These are phyloP conservation scores for Melanogrammus aeglefinus DNA, from an alignment of 2,797 vertebrate species.

Conservation along the genomic window DNA sequence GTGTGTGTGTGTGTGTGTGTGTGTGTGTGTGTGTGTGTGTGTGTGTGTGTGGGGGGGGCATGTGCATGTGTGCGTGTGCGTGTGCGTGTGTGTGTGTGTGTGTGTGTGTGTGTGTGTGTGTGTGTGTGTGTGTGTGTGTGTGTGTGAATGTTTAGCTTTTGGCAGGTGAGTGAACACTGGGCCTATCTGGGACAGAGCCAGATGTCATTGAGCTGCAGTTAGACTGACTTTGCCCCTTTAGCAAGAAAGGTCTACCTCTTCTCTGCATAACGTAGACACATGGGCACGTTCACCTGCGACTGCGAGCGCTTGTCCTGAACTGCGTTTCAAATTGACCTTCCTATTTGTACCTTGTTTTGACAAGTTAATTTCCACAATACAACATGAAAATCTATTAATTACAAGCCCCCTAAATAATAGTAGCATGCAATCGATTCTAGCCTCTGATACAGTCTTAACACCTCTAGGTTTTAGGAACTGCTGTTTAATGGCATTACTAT, in stretches of 20 bases:
- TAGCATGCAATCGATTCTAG: too few relatives aligned
- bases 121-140: slow-evolving; percentile 9
- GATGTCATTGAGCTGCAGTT: slow-evolving; percentile 41
- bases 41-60: slow-evolving; percentile 25
- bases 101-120: slow-evolving; percentile 26
- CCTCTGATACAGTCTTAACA: not conserved
- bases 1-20: not conserved
- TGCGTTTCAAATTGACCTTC: not conserved
- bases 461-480: not conserved
- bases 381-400: not conserved
- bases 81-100: slow-evolving; percentile 1
- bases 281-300: slow-evolving; percentile 2
- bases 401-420: too few relatives aligned
- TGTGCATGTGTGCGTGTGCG: too few relatives aligned
- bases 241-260: slow-evolving; percentile 36
- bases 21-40: slow-evolving; percentile 18
- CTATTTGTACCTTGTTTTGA: not conserved
- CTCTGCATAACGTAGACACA: slow-evolving; percentile 11
- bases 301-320: not conserved
- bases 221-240: slow-evolving; percentile 62
- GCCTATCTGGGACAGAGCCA: slow-evolving; percentile 41
- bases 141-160: slow-evolving; percentile 32
- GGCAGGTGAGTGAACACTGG: slow-evolving; percentile 44
- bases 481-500: not conserved
- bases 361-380: not conserved